Base-by-base conservation (phyloP, 2,113 vertebrate genomes). In the Myxocyprinus asiaticus region DNA sequence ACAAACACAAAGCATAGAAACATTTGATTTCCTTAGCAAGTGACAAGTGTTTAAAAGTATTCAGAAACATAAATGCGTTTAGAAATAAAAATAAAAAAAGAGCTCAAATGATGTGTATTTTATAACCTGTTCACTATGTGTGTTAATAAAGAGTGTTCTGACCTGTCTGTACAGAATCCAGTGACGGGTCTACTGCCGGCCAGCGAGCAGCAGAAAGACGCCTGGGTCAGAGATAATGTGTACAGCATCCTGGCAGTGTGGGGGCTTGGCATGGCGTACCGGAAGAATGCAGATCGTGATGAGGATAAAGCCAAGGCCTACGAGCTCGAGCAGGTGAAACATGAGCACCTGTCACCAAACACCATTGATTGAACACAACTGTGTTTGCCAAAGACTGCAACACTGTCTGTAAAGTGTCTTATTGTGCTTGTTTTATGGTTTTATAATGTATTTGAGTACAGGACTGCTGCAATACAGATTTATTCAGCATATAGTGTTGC, bases 301-400 rank as follows among this genome's bases (percentile, higher is more conserved):
- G 97, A 99, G 86, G 98, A 99, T 84, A 99, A 99, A 85, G 98
- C 97, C 87, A 99, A 99, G 81, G 96, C 98, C 67, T 99, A 98
- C 0, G 98, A 99, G 85, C 88, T 99, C 3, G 98, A 99, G 85
- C 98, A 99, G 96, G 98, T 99, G 81, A 82, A 58, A 58, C 55
- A 10, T 53, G 10, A n/a, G n/a, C n/a, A 58, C 55, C 15, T n/a
- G 12, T 15, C 55, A 58, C n/a, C 14, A n/a, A 15, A 12, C 6
- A 5, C 53, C 14, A 56, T 79, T 67, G 4, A 8, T n/a, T 17
- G 53, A 2, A 14, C 53, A n/a, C 53, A 12, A 55, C 10, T 55
- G 5, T 12, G 53, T 10, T 12, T 55, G 5, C 10, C 55, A 56
- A 7, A 58, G 55, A 58, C n/a, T 7, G 55, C 15, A n/a, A 53